Conservation (phyloP, 1,140 invertebrate species). For the Halyomorpha halys region DNA sequence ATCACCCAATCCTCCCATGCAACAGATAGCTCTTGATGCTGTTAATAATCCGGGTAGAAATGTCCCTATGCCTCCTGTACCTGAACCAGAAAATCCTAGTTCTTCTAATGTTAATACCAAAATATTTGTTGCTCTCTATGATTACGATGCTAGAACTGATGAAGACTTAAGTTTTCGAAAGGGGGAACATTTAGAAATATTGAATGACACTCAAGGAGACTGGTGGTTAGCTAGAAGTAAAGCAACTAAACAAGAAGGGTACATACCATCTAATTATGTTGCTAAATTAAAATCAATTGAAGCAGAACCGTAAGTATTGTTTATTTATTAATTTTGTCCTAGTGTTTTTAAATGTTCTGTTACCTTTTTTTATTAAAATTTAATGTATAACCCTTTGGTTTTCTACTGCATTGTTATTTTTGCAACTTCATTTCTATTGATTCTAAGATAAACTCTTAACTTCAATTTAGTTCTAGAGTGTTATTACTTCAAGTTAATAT, state of each 20-base stretch:
- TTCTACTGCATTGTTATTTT: background rate
- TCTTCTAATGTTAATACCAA: conserved; percentile 40
- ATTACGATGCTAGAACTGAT: conserved; percentile 97
- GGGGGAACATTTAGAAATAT: conserved; percentile 93
- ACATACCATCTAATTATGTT: conserved; percentile 99
- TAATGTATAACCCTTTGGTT: too few species aligned
- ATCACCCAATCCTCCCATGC: conserved; percentile 29
- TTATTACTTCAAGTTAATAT: too few species aligned
- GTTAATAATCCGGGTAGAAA: conserved; percentile 29
- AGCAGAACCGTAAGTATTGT: conserved; percentile 88
- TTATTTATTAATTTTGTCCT: conserved; percentile 31
- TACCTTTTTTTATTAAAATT: background rate
- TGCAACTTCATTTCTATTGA: background rate
- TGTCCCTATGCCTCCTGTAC: conserved; percentile 33
- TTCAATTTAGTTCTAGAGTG: too few species aligned
- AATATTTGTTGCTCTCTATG: conserved; percentile 94
- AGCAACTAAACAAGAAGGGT: conserved; percentile 88
- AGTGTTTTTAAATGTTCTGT: background rate
- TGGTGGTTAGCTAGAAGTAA: conserved; percentile 98
- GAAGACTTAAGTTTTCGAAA: conserved; percentile 97
- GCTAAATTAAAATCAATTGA: conserved; percentile 98
- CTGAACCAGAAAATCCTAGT: conserved; percentile 29
- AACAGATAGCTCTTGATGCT: conserved; percentile 28
- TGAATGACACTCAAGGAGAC: conserved; percentile 97
- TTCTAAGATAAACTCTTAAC: too few species aligned